Conservation (phyloP, 2,113 vertebrate genomes). For the Phalacrocorax carbo region DNA sequence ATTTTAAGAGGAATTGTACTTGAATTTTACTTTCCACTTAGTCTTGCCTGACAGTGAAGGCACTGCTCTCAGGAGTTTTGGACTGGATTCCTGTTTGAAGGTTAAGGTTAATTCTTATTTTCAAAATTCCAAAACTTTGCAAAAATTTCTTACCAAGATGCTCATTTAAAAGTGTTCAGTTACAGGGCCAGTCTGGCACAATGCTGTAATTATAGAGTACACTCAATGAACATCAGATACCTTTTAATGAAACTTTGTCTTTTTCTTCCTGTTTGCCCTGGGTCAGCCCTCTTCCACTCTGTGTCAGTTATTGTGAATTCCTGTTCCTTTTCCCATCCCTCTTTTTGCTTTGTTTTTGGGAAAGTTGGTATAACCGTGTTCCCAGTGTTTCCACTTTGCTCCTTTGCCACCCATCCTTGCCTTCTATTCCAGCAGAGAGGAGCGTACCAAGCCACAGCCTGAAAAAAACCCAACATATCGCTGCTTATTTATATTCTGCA, state of each 20-base stretch:
- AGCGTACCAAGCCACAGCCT: slow-evolving; percentile 70
- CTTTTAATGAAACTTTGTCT: slow-evolving; percentile 39
- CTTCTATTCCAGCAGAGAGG: slow-evolving; percentile 36
- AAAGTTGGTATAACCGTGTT: not conserved
- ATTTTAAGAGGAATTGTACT: not conserved
- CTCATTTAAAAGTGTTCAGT: not conserved
- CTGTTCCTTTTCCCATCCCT: not conserved
- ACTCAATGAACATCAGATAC: not conserved
- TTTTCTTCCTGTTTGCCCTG: not conserved
- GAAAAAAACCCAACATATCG: not conserved
- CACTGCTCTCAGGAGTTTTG: not conserved
- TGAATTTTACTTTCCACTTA: not conserved
- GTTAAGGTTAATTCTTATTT: not conserved
- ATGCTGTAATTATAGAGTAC: not conserved
- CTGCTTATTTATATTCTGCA: not conserved
- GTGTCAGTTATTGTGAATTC: not conserved
- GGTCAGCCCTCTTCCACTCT: not conserved
- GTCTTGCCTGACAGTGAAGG: not conserved
- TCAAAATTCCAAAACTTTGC: not conserved
- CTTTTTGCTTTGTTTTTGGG: not conserved
- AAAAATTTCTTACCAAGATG: not conserved
- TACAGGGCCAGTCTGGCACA: not conserved
- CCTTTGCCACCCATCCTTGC: slow-evolving; percentile 17
- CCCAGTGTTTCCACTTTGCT: not conserved
- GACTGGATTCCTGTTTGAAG: not conserved